Percentiles rank a stretch among this genome's conserved stretches.
These are phyloP conservation scores for Hetaerina americana DNA, from an alignment of 1,140 invertebrate species.

Conservation along the genomic window DNA sequence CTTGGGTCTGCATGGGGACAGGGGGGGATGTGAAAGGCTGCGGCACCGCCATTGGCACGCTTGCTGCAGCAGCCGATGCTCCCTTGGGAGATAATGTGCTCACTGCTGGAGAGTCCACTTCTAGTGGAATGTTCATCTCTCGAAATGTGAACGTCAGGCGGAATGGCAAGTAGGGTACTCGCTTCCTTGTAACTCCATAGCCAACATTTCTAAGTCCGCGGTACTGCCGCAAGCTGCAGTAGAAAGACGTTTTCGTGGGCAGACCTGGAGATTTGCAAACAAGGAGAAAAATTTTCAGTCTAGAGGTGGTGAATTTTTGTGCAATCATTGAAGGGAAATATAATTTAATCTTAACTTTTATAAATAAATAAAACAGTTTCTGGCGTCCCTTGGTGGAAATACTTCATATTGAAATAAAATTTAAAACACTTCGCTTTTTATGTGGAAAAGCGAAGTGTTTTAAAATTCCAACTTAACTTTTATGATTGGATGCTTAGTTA, in stretches of 20 bases:
- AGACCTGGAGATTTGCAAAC: slow-evolving; percentile 5
- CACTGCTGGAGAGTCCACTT: not conserved
- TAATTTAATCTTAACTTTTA: too few species aligned
- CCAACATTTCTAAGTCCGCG: slow-evolving; percentile 36
- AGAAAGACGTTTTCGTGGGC: slow-evolving; percentile 20
- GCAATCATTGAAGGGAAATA: too few species aligned
- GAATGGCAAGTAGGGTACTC: slow-evolving; percentile 55
- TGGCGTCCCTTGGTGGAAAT: too few species aligned
- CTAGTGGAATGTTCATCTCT: slow-evolving; percentile 11
- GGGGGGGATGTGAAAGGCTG: slow-evolving; percentile 23
- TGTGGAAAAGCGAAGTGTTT: too few species aligned
- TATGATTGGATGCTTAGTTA: too few species aligned
- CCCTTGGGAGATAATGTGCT: slow-evolving; percentile 34
- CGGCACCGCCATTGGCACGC: slow-evolving; percentile 27
- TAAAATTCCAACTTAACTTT: too few species aligned
- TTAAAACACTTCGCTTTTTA: too few species aligned
- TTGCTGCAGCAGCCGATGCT: slow-evolving; percentile 22
- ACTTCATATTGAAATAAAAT: too few species aligned
- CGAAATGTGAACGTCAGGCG: slow-evolving; percentile 51
- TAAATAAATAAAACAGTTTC: too few species aligned
- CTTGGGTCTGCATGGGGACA: slow-evolving; percentile 19
- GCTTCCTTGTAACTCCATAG: slow-evolving; percentile 42
- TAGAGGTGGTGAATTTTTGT: too few species aligned
- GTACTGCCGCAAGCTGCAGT: slow-evolving; percentile 39
- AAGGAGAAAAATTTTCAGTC: too few species aligned